A percentile compares a stretch with the other conserved stretches of the same genome.
phyloP scores from a whole-genome alignment of 30 jellyfish, hydroid and myxozoan genomes.

The Turritopsis dohrnii region DNA sequence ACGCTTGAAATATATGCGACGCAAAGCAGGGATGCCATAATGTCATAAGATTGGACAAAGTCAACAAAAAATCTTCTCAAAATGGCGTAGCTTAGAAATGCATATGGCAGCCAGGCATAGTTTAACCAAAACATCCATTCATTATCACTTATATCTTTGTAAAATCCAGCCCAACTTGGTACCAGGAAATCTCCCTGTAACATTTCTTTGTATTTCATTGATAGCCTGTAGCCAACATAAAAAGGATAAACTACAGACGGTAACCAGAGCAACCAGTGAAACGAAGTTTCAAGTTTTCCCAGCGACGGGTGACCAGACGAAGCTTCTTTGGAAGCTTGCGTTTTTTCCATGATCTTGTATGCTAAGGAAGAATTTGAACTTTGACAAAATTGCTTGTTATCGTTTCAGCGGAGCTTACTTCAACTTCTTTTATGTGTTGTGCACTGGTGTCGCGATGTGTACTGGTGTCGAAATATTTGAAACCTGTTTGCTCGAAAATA shows the following conservation, averaged over 20 bases:
- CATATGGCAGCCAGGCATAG: neutral
- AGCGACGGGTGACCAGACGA: neutral
- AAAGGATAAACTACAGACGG: neutral
- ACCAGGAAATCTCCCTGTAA: neutral
- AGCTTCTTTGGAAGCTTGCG: neutral
- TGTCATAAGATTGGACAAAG: neutral
- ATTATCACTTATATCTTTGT: neutral
- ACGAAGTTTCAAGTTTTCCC: neutral
- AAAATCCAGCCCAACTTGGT: neutral
- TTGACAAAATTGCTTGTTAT: neutral
- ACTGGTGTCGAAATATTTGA: no score
- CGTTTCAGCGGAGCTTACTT: neutral
- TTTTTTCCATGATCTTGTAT: neutral
- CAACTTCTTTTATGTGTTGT: no score
- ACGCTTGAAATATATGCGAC: neutral
- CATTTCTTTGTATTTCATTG: neutral
- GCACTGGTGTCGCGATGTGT: no score
- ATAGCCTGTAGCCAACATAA: neutral
- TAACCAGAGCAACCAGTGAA: neutral
- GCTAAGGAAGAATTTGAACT: no score
- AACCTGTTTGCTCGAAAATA: no score
- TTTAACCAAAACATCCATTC: conserved; percentile 12
- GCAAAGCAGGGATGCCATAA: neutral
- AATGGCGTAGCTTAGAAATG: neutral
- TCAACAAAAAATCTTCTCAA: neutral